phyloP scores from a whole-genome alignment of 1,140 invertebrate genomes.

The Drosophila sucinea region DNA sequence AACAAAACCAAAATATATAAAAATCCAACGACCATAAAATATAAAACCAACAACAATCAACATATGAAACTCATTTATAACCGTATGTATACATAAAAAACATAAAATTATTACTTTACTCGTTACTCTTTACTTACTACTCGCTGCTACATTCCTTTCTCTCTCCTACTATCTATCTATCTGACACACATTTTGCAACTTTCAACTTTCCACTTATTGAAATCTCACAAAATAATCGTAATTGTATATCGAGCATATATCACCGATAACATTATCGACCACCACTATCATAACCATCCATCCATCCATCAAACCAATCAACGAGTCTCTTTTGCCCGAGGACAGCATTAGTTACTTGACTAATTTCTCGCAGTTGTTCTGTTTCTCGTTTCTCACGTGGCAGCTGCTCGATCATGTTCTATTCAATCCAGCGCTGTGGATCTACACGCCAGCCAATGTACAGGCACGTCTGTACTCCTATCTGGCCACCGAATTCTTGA shows the following conservation, averaged over 20 bases:
- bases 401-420: conserved; percentile 99
- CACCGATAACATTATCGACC: not conserved
- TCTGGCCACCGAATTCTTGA: conserved; percentile 98
- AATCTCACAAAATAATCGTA: not conserved
- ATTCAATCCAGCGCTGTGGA: conserved; percentile 99
- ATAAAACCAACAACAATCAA: conserved; percentile 47
- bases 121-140: conserved; percentile 18
- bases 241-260: conserved; percentile 5
- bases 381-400: conserved; percentile 91
- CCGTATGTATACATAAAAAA: conserved; percentile 58
- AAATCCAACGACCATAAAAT: conserved; percentile 35
- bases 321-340: conserved; percentile 49
- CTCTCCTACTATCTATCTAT: conserved; percentile 19
- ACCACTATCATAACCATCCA: conserved; percentile 16
- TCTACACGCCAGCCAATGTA: conserved; percentile 97
- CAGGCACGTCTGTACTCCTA: conserved; percentile 98
- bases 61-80: conserved; percentile 61
- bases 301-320: conserved; percentile 10
- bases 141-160: conserved; percentile 10
- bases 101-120: conserved; percentile 18
- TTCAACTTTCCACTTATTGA: not conserved
- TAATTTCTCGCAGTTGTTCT: conserved; percentile 88
- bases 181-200: not conserved
- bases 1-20: conserved; percentile 36
- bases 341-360: conserved; percentile 81